A percentile compares a stretch with the other conserved stretches of the same genome.
Conservation (phyloP, 2,888 invertebrate species). For the Ormyrus nitidulus region DNA sequence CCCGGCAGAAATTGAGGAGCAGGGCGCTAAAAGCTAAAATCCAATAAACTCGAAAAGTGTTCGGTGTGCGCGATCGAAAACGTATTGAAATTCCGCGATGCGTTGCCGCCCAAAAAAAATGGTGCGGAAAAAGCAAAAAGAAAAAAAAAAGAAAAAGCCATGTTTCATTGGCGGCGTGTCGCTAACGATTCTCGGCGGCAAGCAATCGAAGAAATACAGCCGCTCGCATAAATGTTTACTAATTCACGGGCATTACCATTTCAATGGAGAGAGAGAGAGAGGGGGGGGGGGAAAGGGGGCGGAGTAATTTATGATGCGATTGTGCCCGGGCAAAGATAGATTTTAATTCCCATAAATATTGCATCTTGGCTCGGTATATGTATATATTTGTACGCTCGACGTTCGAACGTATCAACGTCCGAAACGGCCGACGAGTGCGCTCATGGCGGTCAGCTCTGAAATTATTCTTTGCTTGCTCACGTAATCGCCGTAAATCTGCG, state of each 20-base stretch:
- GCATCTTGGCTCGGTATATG: background rate
- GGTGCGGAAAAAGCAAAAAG: background rate
- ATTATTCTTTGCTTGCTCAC: too few relatives aligned
- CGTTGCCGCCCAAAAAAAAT: too few relatives aligned
- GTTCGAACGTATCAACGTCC: background rate
- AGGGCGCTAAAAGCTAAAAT: constrained; percentile 7
- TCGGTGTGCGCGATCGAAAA: background rate
- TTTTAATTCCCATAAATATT: constrained; percentile 54
- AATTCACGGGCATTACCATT: constrained; percentile 50
- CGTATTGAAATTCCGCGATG: constrained; percentile 31
- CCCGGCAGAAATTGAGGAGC: background rate
- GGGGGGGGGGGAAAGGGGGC: too few relatives aligned
- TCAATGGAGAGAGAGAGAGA: background rate
- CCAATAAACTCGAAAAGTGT: constrained; percentile 3
- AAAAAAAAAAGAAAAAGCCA: background rate
- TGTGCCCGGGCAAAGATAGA: constrained; percentile 38
- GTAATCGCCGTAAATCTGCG: too few relatives aligned
- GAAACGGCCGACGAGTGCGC: background rate
- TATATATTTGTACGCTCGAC: background rate
- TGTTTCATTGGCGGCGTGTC: background rate
- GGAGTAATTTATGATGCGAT: constrained; percentile 52
- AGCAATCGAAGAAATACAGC: constrained; percentile 35
- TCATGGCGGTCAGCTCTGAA: too few relatives aligned
- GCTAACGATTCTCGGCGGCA: constrained; percentile 39
- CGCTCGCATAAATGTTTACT: constrained; percentile 53